phyloP scores from a whole-genome alignment of 2,113 vertebrate species.

The Chaenocephalus aceratus region DNA sequence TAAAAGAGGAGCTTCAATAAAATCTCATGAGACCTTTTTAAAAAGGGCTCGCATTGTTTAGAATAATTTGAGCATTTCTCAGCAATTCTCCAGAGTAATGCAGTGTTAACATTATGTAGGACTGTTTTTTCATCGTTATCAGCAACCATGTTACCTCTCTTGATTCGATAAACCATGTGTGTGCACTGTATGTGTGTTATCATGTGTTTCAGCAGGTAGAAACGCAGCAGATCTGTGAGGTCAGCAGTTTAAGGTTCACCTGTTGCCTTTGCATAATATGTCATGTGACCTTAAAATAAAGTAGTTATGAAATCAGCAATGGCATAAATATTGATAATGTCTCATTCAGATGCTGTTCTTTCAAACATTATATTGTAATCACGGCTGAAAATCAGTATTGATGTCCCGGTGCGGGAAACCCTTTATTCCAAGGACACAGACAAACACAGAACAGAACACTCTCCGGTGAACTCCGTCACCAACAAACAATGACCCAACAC shows the following conservation, averaged over 20 bases:
- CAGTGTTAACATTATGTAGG: not conserved
- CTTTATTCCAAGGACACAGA: no score
- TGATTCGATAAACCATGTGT: not conserved
- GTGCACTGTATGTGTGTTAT: not conserved
- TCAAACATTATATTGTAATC: slow-evolving; percentile 62
- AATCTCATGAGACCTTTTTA: no score
- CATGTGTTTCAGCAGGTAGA: not conserved
- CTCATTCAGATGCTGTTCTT: slow-evolving; percentile 58
- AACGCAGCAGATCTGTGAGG: slow-evolving; percentile 7
- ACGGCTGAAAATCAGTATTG: slow-evolving; percentile 56
- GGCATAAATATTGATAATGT: slow-evolving; percentile 74
- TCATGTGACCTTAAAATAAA: slow-evolving; percentile 58
- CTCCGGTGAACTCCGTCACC: no score
- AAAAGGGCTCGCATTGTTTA: no score
- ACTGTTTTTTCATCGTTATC: not conserved
- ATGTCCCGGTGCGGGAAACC: slow-evolving; percentile 54
- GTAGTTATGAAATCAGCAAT: slow-evolving; percentile 60
- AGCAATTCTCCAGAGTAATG: not conserved
- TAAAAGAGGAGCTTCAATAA: no score
- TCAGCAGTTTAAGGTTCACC: slow-evolving; percentile 28
- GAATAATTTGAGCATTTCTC: not conserved
- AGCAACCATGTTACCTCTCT: not conserved
- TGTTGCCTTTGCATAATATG: slow-evolving; percentile 55
- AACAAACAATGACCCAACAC: no score
- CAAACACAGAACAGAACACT: no score